These are phyloP conservation scores for Pocillopora damicornis DNA, from an alignment of 64 coral and sea anemone species.

Conservation along the genomic window DNA sequence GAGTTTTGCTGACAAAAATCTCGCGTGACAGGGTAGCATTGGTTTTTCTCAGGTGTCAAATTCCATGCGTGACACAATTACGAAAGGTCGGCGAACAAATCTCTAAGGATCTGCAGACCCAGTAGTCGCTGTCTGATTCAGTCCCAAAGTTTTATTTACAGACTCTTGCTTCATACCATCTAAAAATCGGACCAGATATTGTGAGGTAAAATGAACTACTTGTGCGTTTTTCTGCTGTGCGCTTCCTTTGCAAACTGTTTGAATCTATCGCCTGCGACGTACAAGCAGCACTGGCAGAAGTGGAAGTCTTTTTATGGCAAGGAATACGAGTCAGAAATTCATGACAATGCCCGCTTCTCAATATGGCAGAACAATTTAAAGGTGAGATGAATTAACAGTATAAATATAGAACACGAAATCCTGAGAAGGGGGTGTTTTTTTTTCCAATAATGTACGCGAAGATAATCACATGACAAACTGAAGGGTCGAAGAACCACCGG, in stretches of 20 bases:
- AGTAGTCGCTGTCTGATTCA: no score
- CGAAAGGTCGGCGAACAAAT: no score
- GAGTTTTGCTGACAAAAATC: no score
- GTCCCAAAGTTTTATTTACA: not conserved
- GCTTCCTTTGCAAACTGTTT: not conserved
- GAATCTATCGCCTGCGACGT: not conserved
- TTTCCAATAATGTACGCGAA: not conserved
- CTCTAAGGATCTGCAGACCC: no score
- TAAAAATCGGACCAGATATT: not conserved
- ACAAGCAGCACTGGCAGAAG: constrained; percentile 45
- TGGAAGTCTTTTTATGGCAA: constrained; percentile 83
- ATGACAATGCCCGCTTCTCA: constrained; percentile 49
- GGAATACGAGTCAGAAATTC: constrained; percentile 35
- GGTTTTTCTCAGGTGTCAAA: no score
- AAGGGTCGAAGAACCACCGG: no score
- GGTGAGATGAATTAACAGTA: constrained; percentile 7
- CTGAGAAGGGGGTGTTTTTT: not conserved
- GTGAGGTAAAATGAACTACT: not conserved
- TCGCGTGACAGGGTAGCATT: no score
- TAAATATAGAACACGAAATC: not conserved
- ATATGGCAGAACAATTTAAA: constrained; percentile 79
- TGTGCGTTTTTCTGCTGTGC: not conserved
- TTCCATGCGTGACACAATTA: no score
- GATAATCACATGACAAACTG: no score
- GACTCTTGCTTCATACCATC: not conserved